Base-by-base conservation (phyloP, 2,888 invertebrate genomes). In the Mechanitis messenoides region DNA sequence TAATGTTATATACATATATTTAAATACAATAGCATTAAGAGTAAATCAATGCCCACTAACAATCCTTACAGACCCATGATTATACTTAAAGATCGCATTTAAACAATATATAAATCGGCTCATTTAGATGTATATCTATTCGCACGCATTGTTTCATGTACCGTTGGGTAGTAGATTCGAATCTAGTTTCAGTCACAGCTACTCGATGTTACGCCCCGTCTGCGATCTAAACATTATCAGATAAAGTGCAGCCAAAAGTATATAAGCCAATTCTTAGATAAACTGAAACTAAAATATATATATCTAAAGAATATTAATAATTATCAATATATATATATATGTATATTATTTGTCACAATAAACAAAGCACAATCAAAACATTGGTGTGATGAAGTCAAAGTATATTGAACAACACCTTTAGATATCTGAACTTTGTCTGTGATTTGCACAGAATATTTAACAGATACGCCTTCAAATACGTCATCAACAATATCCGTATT, bases 101-200 rank as follows among this genome's bases (percentile, higher is more conserved):
- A 70, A 70, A 75, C 72, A 74, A 76, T 74, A 75, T 76, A 75
- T 73, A 74, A 74, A 76, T 69, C 71, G 73, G 69, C 77, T 80
- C 79, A 81, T 81, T 81, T 72, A 77, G 78, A 78, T 78, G 64
- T 50, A 61, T 71, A 77, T 77, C 74, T 64, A 55, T 74, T 73
- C 74, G 73, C 77, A 74, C 70, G 76, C 75, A 78, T 77, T 77
- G 78, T 77, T 73, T 63, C 38, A 46, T 46, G 66, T 69, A 64
- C 66, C 68, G 67, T 68, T 66, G 62, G 53, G 61, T 60, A 58
- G 63, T 55, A 63, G 66, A 66, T 66, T 60, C 56, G 62, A 60
- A 66, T 66, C 64, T 62, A 62, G 45, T 53, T 50, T 50, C 50
- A 50, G 50, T 50, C 50, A 50, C 46, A 54, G 64, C 66, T 64